Evolutionary conservation across 2,888 invertebrate species (phyloP).

Genomic region (Hypomecis punctinalis): DNA sequence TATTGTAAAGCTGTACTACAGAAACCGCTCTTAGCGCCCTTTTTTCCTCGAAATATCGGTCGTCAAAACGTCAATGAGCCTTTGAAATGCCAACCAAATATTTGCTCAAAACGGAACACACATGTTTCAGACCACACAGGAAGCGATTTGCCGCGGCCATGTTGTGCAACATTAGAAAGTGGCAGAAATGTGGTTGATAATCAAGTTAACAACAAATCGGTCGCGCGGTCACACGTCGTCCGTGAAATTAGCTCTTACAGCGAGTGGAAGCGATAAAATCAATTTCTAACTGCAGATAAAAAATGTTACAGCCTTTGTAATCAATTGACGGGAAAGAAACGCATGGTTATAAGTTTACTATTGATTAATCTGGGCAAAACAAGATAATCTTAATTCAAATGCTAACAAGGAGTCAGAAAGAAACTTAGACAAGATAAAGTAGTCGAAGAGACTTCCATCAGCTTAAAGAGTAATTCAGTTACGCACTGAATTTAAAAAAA

Average conservation of each 20-base stretch:
- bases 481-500: too few species aligned
- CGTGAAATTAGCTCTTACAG: slow-evolving; percentile 74
- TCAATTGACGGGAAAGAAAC: slow-evolving; percentile 16
- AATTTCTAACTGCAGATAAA: slow-evolving; percentile 56
- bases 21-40: slow-evolving; percentile 60
- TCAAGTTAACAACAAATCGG: slow-evolving; percentile 69
- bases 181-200: slow-evolving; percentile 61
- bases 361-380: too few species aligned
- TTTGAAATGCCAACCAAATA: slow-evolving; percentile 79
- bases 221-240: slow-evolving; percentile 56
- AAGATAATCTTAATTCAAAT: too few species aligned
- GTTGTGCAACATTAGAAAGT: slow-evolving; percentile 73
- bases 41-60: slow-evolving; percentile 65
- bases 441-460: too few species aligned
- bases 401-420: too few species aligned
- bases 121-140: slow-evolving; percentile 79
- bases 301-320: slow-evolving; percentile 11
- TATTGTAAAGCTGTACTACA: slow-evolving; percentile 52
- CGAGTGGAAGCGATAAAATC: slow-evolving; percentile 61
- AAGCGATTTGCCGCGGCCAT: slow-evolving; percentile 56
- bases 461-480: too few species aligned
- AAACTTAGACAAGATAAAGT: too few species aligned
- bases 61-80: slow-evolving; percentile 76
- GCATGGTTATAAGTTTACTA: not conserved
- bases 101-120: slow-evolving; percentile 71